Conservation (phyloP, 2,113 vertebrate species). For the Cyphomyrus plagiostoma region DNA sequence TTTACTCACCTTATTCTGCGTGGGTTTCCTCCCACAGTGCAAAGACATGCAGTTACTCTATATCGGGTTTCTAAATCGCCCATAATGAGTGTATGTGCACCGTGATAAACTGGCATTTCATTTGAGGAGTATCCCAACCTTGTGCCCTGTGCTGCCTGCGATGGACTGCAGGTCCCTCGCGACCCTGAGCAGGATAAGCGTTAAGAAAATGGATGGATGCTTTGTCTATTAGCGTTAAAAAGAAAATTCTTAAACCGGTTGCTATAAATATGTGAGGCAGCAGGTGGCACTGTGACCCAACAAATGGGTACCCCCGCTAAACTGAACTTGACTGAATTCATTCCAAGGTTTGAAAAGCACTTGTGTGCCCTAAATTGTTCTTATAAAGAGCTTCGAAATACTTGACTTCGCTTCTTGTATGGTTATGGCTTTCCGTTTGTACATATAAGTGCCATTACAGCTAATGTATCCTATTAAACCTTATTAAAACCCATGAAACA, state of each 20-base stretch:
- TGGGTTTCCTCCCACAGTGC: not conserved
- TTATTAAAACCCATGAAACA: constrained; percentile 42
- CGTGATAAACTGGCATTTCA: not conserved
- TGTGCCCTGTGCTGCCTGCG: not conserved
- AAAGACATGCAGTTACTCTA: not conserved
- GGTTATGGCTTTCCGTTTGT: constrained; percentile 66
- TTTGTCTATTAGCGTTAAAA: not conserved
- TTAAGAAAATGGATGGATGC: not conserved
- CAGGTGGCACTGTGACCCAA: constrained; percentile 62
- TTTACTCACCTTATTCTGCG: not conserved
- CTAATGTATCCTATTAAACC: constrained; percentile 60
- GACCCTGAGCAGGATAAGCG: not conserved
- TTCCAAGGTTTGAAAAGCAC: constrained; percentile 71
- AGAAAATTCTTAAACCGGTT: constrained; percentile 7
- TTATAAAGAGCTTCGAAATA: constrained; percentile 71
- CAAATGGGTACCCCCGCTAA: constrained; percentile 42
- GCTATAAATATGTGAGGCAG: constrained; percentile 36
- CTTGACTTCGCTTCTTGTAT: constrained; percentile 72
- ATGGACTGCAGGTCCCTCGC: not conserved
- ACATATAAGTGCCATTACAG: constrained; percentile 68
- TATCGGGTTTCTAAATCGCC: not conserved
- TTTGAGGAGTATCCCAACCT: not conserved
- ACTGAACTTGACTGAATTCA: constrained; percentile 50
- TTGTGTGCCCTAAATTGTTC: constrained; percentile 71
- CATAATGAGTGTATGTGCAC: not conserved